Conservation (phyloP, 2,888 invertebrate genomes). For the Arge pagana region DNA sequence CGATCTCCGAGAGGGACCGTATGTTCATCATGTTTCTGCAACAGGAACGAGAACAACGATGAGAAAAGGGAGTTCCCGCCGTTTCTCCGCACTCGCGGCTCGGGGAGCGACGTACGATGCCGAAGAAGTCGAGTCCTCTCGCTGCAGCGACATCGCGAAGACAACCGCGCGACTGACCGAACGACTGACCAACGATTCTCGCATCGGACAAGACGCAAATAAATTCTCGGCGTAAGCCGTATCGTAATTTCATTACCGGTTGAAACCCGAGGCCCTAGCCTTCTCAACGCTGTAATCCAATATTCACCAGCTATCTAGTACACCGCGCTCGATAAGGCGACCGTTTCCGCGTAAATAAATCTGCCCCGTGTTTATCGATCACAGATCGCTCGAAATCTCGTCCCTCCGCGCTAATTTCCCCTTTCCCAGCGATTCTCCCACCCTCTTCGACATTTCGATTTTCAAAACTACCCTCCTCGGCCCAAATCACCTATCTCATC, state of each 20-base stretch:
- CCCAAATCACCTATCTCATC: no score
- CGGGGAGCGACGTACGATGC: slow-evolving; percentile 28
- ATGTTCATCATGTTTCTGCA: not conserved
- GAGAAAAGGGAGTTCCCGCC: no score
- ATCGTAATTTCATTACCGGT: slow-evolving; percentile 54
- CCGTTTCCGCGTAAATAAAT: no score
- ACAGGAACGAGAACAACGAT: not conserved
- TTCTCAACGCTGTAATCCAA: slow-evolving; percentile 19
- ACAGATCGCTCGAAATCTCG: no score
- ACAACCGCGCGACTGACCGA: slow-evolving; percentile 27
- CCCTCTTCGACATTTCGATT: no score
- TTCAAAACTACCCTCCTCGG: no score
- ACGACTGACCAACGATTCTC: not conserved
- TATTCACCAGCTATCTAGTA: slow-evolving; percentile 13
- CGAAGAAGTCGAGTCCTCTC: slow-evolving; percentile 24
- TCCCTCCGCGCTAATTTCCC: no score
- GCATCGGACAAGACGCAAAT: not conserved
- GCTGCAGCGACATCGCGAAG: slow-evolving; percentile 33
- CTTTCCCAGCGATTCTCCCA: no score
- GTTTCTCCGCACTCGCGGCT: no score
- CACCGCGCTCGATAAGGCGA: not conserved
- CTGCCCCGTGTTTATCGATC: no score
- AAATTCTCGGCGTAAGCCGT: slow-evolving; percentile 9
- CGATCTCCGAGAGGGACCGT: not conserved
- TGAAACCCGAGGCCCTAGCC: slow-evolving; percentile 47